Conservation (phyloP, 1,140 invertebrate species). For the Diachasma alloeum region DNA sequence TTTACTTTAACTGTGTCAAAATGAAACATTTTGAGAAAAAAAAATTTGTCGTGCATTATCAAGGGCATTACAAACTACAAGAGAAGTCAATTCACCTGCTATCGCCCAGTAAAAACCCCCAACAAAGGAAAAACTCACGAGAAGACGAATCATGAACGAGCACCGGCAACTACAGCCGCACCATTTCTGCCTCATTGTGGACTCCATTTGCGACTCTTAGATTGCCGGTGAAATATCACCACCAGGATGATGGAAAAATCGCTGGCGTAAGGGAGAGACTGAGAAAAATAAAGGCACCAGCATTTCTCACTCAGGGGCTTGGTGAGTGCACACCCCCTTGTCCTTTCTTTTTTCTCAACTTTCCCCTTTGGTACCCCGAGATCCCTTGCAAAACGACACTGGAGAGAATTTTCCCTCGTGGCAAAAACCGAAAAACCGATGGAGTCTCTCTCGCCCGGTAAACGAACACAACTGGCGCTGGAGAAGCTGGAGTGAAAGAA, state of each 20-base stretch:
- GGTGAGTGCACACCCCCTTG: background rate
- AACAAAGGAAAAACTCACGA: too few relatives aligned
- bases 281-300: conserved; percentile 59
- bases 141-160: background rate
- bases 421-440: conserved; percentile 61
- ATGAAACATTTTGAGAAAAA: too few relatives aligned
- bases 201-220: conserved; percentile 66
- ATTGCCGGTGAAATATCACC: conserved; percentile 63
- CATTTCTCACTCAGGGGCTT: conserved; percentile 54
- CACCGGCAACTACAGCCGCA: conserved; percentile 52
- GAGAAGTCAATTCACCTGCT: background rate
- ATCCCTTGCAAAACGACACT: background rate
- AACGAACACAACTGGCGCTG: conserved; percentile 27
- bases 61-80: too few relatives aligned
- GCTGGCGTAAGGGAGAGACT: conserved; percentile 58
- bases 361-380: conserved; percentile 12
- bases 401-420: conserved; percentile 7
- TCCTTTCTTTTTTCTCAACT: conserved; percentile 13
- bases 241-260: conserved; percentile 63
- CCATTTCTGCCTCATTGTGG: conserved; percentile 65
- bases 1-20: too few relatives aligned
- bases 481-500: conserved; percentile 45
- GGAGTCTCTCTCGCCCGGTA: conserved; percentile 35
- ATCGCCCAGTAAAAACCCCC: too few relatives aligned
- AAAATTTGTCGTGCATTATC: too few relatives aligned